Conservation (phyloP, 1,140 invertebrate genomes). For the Atta cephalotes region DNA sequence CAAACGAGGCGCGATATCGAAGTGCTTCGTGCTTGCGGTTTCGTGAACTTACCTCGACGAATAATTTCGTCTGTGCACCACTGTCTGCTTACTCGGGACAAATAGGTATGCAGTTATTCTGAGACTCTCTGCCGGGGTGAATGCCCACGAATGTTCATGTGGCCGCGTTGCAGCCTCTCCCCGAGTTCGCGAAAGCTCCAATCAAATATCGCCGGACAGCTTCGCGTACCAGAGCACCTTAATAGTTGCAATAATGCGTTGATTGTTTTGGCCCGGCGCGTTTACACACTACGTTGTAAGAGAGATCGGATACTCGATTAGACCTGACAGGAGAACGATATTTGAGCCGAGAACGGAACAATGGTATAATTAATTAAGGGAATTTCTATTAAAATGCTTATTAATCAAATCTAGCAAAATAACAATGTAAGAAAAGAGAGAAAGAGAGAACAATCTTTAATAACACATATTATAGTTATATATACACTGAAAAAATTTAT, state of each 20-base stretch:
- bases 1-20: conserved; percentile 25
- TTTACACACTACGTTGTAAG: background rate
- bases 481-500: background rate
- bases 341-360: background rate
- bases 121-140: conserved; percentile 79
- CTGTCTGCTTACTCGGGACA: conserved; percentile 76
- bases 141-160: conserved; percentile 75
- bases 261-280: conserved; percentile 55
- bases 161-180: conserved; percentile 50
- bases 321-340: conserved; percentile 15
- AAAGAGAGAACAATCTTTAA: background rate
- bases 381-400: conserved; percentile 1
- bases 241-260: conserved; percentile 64
- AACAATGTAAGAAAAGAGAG: background rate
- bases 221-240: background rate
- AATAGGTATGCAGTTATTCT: conserved; percentile 82
- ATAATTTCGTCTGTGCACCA: conserved; percentile 74
- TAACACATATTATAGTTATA: background rate
- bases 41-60: conserved; percentile 65
- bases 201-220: conserved; percentile 70
- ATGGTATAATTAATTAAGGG: background rate
- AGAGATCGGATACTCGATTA: conserved; percentile 7
- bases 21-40: conserved; percentile 46
- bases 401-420: background rate
- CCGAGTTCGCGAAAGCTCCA: conserved; percentile 69